Base-by-base conservation (phyloP, 1,140 invertebrate species). In the Cydia amplana region DNA sequence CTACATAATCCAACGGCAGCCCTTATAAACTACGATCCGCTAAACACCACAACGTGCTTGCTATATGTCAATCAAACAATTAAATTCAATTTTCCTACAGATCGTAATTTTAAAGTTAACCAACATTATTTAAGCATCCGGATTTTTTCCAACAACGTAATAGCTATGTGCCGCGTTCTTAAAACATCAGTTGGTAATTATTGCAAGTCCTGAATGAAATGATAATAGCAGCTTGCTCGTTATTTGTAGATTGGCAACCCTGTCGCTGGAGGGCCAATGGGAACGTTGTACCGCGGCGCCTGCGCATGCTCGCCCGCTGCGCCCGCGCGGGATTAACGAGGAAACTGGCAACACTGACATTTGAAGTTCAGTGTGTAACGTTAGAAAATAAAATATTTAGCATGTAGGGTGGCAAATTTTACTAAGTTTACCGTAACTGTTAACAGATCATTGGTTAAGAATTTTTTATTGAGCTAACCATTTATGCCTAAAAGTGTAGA, bases 281-380 rank as follows among this genome's bases (percentile, higher is more conserved):
- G 79, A 81, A 86, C 82, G 84, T 83, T 90, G 90, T 92, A 89
- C 74, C 75, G 82, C 83, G 88, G 90, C 89, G 89, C 89, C 88
- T 91, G 86, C 74, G 80, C 85, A 85, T 76, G 81, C 82, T 84
- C 87, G 83, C 90, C 88, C 83, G 87, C 87, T 87, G 87, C 78
- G 89, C 78, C 78, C 32, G 65, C 55, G 20, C 18, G 32, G 65
- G 32, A 70, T 70, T 70, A 70, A 70, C 65, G 65, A 70, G 28
- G 25, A 70, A 70, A 70, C 65, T 43, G 36, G 65, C 65, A 70
- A 70, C n/a, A 70, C 65, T 70, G 65, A 70, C 65, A 40, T 70
- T 70, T 40, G 16, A 36, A 67, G 28, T 65, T 65, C 64, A 36
- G 5, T 28, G 16, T 67, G 23, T 67, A 51, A 51, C 49, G 49